A percentile compares a stretch with the other conserved stretches of the same genome.
phyloP scores from a whole-genome alignment of 92 coral and sea anemone species.

The Umimayanthus kanabou region DNA sequence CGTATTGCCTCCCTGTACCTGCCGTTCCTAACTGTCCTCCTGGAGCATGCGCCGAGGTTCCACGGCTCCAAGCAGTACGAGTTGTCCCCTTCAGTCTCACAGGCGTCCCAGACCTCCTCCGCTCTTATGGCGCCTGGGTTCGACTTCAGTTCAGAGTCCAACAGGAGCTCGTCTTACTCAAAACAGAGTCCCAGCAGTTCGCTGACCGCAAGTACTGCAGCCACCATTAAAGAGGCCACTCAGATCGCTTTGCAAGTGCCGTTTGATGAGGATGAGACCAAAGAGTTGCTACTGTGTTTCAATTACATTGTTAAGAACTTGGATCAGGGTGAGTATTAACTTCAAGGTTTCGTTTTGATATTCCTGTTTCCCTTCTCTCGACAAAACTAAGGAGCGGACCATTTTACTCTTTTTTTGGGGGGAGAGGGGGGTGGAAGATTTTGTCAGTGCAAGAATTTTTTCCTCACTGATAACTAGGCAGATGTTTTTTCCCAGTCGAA shows the following conservation, averaged over 20 bases:
- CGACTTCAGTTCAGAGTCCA: conserved; percentile 81
- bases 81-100: conserved; percentile 66
- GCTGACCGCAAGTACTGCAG: conserved; percentile 77
- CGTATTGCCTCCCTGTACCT: conserved; percentile 97
- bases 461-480: too few relatives aligned
- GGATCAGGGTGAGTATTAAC: conserved; percentile 76
- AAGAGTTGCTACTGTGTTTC: conserved; percentile 82
- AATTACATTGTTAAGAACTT: conserved; percentile 89
- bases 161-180: conserved; percentile 88
- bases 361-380: not conserved
- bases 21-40: conserved; percentile 85
- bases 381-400: too few relatives aligned
- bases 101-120: conserved; percentile 77
- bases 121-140: conserved; percentile 55
- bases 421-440: too few relatives aligned
- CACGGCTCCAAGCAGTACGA: conserved; percentile 92
- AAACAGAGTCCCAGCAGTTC: conserved; percentile 90
- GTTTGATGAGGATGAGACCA: conserved; percentile 95
- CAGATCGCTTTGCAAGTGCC: conserved; percentile 93
- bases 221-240: conserved; percentile 85
- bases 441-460: too few relatives aligned
- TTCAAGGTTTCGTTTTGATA: too few relatives aligned
- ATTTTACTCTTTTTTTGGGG: too few relatives aligned
- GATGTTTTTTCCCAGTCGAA: too few relatives aligned
- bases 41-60: conserved; percentile 97